Evolutionary conservation across 2,888 invertebrate species (phyloP), one percentile per base, ranked within the genome.

Genomic region (Argynnis bischoffii): DNA sequence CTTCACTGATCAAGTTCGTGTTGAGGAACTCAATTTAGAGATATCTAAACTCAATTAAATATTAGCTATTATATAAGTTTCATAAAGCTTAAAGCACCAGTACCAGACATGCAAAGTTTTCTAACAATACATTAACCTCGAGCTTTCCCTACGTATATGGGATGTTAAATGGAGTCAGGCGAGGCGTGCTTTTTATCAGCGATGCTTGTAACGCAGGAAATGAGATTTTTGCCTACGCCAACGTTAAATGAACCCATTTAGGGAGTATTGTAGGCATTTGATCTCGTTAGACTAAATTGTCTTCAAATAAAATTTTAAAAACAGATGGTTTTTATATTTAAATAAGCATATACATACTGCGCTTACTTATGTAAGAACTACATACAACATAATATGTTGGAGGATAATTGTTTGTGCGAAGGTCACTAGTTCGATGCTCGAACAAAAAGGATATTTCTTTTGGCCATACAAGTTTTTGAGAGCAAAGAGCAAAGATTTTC

Each of bases 151-250:
- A 41, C 21, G 51, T 41, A 61, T 61, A 66, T 61, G 50, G 35
- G 66, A 55, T 61, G 60, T 68, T 72, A 56, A 72, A 72, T 68
- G 70, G 67, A 72, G 67, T 59, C 66, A 75, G 68, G 59, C 74
- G 76, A 69, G 74, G 76, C 74, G 76, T 75, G 69, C 69, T 69
- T 74, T 74, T 77, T 78, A 77, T 77, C 78, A 74, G 76, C 63
- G 71, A 70, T 73, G 73, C 72, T 74, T 69, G 73, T 74, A 72
- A 69, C 72, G 70, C 78, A 78, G 81, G 81, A 82, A 82, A 82
- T 82, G 78, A 81, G 79, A 81, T 81, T 81, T 81, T 81, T 81
- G 79, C 78, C 73, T 77, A 74, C 78, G 75, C 75, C 72, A 69
- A 70, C 72, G 72, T 70, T 70, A 67, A 77, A 73, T 76, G 75